These are phyloP conservation scores for Polydrusus cervinus DNA, from an alignment of 2,888 invertebrate species.

Conservation along the genomic window DNA sequence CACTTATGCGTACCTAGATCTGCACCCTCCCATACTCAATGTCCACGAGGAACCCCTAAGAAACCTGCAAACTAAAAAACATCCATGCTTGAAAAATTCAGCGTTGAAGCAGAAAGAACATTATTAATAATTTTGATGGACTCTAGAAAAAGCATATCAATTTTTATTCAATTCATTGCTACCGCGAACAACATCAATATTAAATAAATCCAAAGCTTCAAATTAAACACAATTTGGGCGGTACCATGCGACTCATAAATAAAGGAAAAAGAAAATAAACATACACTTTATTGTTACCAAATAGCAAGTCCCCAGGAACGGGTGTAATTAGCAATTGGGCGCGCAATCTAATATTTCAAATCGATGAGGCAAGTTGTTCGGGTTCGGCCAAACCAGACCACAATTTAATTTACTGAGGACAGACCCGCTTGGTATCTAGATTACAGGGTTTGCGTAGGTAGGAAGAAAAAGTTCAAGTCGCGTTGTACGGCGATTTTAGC, in stretches of 20 bases:
- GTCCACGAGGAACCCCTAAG: too few species aligned
- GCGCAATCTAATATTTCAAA: constrained; percentile 49
- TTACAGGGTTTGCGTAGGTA: constrained; percentile 61
- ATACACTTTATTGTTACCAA: constrained; percentile 9
- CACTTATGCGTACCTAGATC: too few species aligned
- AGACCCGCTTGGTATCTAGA: constrained; percentile 56
- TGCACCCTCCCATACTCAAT: too few species aligned
- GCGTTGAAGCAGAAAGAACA: too few species aligned
- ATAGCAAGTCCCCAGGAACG: constrained; percentile 31
- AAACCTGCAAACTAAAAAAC: too few species aligned
- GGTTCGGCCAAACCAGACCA: constrained; percentile 53
- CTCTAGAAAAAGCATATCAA: too few species aligned
- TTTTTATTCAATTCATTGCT: not conserved
- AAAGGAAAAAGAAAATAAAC: not conserved
- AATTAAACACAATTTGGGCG: constrained; percentile 17
- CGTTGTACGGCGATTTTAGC: constrained; percentile 13
- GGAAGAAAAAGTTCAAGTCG: constrained; percentile 55
- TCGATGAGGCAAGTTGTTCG: constrained; percentile 46
- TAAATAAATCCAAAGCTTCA: not conserved
- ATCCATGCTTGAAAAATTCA: too few species aligned
- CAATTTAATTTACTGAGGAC: constrained; percentile 57
- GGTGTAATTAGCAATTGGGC: constrained; percentile 42
- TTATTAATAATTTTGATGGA: too few species aligned
- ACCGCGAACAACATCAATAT: constrained; percentile 12
- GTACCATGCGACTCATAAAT: not conserved